Evolutionary conservation across 2,113 vertebrate genomes (phyloP).

Genomic region (Desmodus rotundus): DNA sequence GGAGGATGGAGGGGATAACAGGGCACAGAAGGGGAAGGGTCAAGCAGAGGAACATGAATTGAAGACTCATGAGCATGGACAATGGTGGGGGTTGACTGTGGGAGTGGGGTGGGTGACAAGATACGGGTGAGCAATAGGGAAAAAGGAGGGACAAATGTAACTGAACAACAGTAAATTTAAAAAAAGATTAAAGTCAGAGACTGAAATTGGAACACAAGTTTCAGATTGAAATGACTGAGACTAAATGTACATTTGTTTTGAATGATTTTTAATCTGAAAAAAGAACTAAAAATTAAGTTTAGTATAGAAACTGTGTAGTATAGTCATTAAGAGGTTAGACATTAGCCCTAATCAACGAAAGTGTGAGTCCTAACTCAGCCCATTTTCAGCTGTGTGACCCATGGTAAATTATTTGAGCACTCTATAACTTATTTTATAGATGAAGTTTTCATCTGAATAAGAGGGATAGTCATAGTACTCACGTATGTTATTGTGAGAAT

Average conservation of each 20-base stretch:
- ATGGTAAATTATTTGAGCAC: background rate
- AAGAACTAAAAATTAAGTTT: background rate
- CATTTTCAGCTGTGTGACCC: background rate
- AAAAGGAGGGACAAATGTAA: too few relatives aligned
- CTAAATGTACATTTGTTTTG: background rate
- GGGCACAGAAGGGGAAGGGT: too few relatives aligned
- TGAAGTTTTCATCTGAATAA: conserved; percentile 20
- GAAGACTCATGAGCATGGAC: too few relatives aligned
- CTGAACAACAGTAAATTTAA: too few relatives aligned
- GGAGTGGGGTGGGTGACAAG: too few relatives aligned
- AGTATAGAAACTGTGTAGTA: background rate
- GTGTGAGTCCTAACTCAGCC: background rate
- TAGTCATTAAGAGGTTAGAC: background rate
- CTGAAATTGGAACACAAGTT: background rate
- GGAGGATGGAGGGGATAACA: too few relatives aligned
- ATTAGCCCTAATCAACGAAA: background rate
- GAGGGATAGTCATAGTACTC: background rate
- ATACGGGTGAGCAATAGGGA: too few relatives aligned
- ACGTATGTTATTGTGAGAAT: background rate
- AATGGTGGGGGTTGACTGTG: too few relatives aligned
- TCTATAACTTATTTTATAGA: background rate
- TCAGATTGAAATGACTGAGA: background rate
- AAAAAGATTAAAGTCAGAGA: background rate
- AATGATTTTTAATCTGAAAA: background rate
- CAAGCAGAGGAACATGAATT: too few relatives aligned